Evolutionary conservation across 2,797 vertebrate species (phyloP), one percentile per base, ranked within the genome.

Genomic region (Ptychadena robeensis): DNA sequence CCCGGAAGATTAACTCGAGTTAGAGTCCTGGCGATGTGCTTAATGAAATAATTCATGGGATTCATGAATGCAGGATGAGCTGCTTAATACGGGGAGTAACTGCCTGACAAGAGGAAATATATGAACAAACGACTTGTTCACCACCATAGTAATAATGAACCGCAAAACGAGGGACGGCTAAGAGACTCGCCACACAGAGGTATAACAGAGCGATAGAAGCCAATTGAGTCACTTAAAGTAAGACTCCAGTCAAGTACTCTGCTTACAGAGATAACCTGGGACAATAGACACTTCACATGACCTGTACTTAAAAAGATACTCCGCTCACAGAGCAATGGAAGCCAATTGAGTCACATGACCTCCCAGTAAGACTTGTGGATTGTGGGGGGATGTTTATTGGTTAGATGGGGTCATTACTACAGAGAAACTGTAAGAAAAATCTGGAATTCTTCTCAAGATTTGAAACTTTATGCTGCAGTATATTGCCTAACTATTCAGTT

Each of bases 11-110:
- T 79, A 69, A 69, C 40, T 53, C 32, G 76, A 79, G 76, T n/a
- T 37, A 59, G 76, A 69, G n/a, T 37, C 38, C 34, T 79, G 38
- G 76, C 22, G 40, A 68, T 22, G 32, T 28, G 34, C 53, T 79
- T 69, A 79, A 79, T 69, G 64, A 78, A 67, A 78, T 78, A 31
- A 67, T 78, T 78, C 64, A 78, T 48, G 66, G 67, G 65, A 79
- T 79, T 79, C 76, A 68, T 79, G 34, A 69, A 69, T 30, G 66
- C 31, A 28, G 53, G 66, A 68, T 38, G 76, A 79, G 76, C 65
- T 22, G 66, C 67, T 68, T 79, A 79, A 68, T 69, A 79, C 25
- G 31, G 76, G 44, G 63, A 77, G 74, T 77, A 34, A 44, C 37
- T 31, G 63, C 30, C 61, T 67, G 74, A 77, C 74, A 67, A 64